Evolutionary conservation across 2,113 vertebrate species (phyloP).

Genomic region (Sinocyclocheilus anophthalmus): DNA sequence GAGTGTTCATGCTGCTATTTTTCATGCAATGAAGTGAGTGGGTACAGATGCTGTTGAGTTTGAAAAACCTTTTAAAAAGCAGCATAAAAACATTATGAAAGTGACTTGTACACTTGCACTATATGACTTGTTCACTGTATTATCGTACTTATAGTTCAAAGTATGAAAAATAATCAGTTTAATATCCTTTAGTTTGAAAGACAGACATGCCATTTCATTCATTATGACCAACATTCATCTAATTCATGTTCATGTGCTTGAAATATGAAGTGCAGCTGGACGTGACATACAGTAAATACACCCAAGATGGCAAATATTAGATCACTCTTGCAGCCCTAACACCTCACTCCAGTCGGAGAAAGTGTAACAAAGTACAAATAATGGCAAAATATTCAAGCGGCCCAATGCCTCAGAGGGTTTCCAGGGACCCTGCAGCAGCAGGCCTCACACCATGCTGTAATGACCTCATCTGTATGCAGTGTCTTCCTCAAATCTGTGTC

Average conservation of each 20-base stretch:
- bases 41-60: not conserved
- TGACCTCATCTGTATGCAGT: slow-evolving; percentile 75
- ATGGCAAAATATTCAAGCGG: not conserved
- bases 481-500: slow-evolving; percentile 65
- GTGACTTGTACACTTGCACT: not conserved
- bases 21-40: not conserved
- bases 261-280: not conserved
- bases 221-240: not conserved
- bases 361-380: not conserved
- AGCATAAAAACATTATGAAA: not conserved
- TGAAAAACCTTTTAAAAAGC: not conserved
- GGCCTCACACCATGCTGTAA: slow-evolving; percentile 59
- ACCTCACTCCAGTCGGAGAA: not conserved
- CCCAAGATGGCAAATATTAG: not conserved
- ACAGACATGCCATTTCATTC: not conserved
- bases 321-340: not conserved
- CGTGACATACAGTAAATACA: not conserved
- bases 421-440: not conserved
- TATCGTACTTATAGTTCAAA: not conserved
- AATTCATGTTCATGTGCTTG: not conserved
- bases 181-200: not conserved
- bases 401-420: not conserved
- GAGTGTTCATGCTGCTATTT: not conserved
- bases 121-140: not conserved
- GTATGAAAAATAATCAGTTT: not conserved